Percentiles rank a stretch among this genome's conserved stretches.
Evolutionary conservation across 2,113 vertebrate genomes (phyloP).

Genomic region (Podocnemis expansa): DNA sequence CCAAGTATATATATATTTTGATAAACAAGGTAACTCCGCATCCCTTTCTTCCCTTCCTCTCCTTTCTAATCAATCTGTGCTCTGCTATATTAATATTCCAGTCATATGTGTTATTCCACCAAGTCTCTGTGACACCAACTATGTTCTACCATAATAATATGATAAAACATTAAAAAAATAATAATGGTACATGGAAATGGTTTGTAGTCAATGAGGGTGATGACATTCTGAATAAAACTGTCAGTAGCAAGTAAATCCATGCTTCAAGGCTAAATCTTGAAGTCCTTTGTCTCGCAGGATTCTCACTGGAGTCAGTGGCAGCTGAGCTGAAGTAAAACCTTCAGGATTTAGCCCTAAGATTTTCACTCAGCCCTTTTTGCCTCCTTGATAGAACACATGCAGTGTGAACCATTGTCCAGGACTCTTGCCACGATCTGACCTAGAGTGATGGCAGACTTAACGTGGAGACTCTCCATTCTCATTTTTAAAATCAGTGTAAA

Average conservation of each 20-base stretch:
- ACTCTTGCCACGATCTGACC: neutral
- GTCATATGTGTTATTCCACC: too few species aligned
- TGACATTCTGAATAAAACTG: neutral
- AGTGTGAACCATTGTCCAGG: neutral
- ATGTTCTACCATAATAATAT: neutral
- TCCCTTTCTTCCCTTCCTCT: too few species aligned
- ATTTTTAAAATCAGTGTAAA: neutral
- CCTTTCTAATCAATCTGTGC: too few species aligned
- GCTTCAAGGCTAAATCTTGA: neutral
- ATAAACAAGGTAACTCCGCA: too few species aligned
- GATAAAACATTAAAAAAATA: neutral
- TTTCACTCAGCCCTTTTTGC: neutral
- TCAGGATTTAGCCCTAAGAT: neutral
- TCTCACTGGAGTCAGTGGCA: neutral
- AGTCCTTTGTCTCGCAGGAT: neutral
- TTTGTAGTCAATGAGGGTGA: neutral
- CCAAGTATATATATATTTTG: too few species aligned
- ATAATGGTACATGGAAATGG: rapidly evolving
- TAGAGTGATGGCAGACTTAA: neutral
- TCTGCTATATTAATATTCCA: too few species aligned
- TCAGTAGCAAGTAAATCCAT: neutral
- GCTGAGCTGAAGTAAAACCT: neutral
- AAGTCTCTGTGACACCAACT: too few species aligned
- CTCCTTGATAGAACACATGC: neutral
- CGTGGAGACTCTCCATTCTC: neutral